Evolutionary conservation across 2,797 vertebrate species (phyloP).

Genomic region (Rhynchonycteris naso): DNA sequence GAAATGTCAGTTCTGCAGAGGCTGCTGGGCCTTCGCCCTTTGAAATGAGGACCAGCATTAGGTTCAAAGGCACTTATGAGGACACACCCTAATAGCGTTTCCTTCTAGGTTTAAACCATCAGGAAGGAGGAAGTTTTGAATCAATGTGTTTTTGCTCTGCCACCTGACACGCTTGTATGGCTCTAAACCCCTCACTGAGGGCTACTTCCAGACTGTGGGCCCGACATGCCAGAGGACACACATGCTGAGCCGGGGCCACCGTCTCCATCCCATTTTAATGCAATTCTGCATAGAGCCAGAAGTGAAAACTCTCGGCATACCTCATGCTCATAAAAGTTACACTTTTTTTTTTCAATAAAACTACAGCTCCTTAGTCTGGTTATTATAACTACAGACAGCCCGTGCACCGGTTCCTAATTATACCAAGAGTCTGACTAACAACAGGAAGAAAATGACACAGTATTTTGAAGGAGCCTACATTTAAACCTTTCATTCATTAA

Average conservation of each 20-base stretch:
- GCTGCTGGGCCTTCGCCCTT: not conserved
- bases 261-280: not conserved
- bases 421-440: not conserved
- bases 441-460: not conserved
- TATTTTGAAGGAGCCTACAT: constrained; percentile 19
- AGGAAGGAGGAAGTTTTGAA: not conserved
- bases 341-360: constrained; percentile 49
- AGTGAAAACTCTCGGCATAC: not conserved
- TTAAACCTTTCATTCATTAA: constrained; percentile 6
- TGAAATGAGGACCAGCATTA: not conserved
- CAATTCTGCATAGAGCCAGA: not conserved
- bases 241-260: not conserved
- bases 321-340: not conserved
- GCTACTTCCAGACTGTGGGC: not conserved
- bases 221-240: not conserved
- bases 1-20: not conserved
- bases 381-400: constrained; percentile 4
- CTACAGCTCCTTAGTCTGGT: constrained; percentile 26
- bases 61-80: not conserved
- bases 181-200: not conserved
- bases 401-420: not conserved
- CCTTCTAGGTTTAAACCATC: not conserved
- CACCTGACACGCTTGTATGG: not conserved
- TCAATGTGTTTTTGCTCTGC: not conserved
- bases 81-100: not conserved